Conservation (phyloP, 2,888 invertebrate genomes). For the Hoplodrina blanda region DNA sequence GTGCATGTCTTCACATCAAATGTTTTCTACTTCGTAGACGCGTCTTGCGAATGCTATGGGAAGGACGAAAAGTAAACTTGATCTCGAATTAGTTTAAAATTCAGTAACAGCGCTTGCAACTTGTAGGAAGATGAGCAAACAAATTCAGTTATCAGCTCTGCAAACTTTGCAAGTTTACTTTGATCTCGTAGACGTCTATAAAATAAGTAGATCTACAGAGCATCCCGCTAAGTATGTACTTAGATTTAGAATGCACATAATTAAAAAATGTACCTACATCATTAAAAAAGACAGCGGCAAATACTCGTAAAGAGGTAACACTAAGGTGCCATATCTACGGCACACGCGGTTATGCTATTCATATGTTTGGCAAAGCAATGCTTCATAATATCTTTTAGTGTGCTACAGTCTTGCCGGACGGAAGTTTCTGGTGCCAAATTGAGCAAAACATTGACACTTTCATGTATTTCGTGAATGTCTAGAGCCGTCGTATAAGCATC, state of each 20-base stretch:
- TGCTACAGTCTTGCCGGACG: constrained; percentile 8
- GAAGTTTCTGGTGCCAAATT: constrained; percentile 11
- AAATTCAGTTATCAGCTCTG: constrained; percentile 28
- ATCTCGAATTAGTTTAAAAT: constrained; percentile 7
- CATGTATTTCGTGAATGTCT: background rate
- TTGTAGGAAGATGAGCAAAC: constrained; percentile 24
- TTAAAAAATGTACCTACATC: constrained; percentile 12
- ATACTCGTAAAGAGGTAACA: constrained; percentile 5
- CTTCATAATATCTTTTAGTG: constrained; percentile 15
- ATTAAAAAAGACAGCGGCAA: constrained; percentile 4
- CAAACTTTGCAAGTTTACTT: constrained; percentile 31
- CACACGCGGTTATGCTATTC: constrained; percentile 12
- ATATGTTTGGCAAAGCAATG: constrained; percentile 20
- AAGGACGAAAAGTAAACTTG: constrained; percentile 11
- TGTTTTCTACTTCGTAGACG: background rate
- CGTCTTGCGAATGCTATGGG: background rate
- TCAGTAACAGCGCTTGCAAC: constrained; percentile 13
- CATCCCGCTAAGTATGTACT: background rate
- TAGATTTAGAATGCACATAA: constrained; percentile 1
- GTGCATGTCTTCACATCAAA: background rate
- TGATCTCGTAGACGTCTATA: constrained; percentile 28
- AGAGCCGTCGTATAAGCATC: constrained; percentile 9
- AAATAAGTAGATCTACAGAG: constrained; percentile 20
- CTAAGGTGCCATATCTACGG: background rate
- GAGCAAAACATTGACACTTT: constrained; percentile 25